A percentile compares a stretch with the other conserved stretches of the same genome.
Evolutionary conservation across 2,797 vertebrate genomes (phyloP).

Genomic region (Hozukius guyotensis): DNA sequence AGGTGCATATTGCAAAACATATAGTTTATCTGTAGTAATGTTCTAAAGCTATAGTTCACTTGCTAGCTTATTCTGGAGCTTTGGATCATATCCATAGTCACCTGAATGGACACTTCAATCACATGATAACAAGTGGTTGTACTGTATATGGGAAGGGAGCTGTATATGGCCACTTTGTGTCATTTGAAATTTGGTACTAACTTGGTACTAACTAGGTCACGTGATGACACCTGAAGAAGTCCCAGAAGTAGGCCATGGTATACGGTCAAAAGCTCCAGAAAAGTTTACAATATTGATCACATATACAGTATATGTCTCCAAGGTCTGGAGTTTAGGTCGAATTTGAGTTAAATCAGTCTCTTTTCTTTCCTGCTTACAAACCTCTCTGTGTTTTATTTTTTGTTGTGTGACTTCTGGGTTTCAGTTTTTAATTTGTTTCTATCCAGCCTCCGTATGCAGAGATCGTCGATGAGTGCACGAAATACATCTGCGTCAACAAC

Average conservation of each 20-base stretch:
- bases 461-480: constrained; percentile 89
- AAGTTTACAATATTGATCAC: not conserved
- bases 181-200: not conserved
- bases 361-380: not conserved
- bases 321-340: not conserved
- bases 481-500: constrained; percentile 92
- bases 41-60: not conserved
- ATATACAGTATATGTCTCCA: not conserved
- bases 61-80: not conserved
- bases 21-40: not conserved
- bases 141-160: no score
- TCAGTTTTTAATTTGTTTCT: not conserved
- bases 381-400: not conserved
- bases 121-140: not conserved
- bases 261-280: not conserved
- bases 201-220: not conserved
- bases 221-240: not conserved
- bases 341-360: not conserved
- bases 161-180: not conserved
- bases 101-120: not conserved
- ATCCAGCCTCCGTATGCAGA: constrained; percentile 85
- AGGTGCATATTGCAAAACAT: not conserved
- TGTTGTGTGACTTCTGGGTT: not conserved
- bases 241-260: not conserved
- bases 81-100: not conserved